Base-by-base conservation (phyloP, 2,113 vertebrate genomes). In the Gopherus evgoodei region DNA sequence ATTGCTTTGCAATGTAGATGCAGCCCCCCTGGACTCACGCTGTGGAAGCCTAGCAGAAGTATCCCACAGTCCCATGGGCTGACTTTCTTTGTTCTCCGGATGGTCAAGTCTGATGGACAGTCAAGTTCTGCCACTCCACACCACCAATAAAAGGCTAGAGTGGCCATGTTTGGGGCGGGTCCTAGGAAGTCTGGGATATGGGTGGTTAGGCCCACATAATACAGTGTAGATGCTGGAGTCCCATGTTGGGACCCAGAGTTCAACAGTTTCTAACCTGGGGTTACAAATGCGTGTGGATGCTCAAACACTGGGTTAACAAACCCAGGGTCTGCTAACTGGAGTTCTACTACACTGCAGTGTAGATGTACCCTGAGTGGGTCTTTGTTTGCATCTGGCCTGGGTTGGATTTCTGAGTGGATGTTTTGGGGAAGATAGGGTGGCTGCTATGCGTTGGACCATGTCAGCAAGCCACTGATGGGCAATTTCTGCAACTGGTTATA, bases 281-380 rank as follows among this genome's bases (percentile, higher is more conserved):
- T 69, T n/a, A 19, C 8, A 69, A 21, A n/a, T 21, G 62, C 2
- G 17, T 69, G 62, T 17, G n/a, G 31, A 35, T 4, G 8, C 62
- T 19, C 31, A 35, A 69, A 17, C 59, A 13, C 29, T 31, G 16
- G 6, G 29, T 62, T 62, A 35, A 31, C 59, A 62, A 62, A 62
- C 13, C 59, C 13, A 62, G 29, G 27, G 12, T 31, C 13, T 62
- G 59, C 59, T 62, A 29, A 62, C 59, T 62, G 12, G 29, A 62
- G 29, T 62, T 62, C 59, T 62, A 3, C 59, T 31, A 31, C 27
- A 16, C 13, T 8, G 59, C 59, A 16, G 14, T 93, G 80, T 72
- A 89, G 81, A 95, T 95, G 82, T 93, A 94, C 93, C 89, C 78
- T 38, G 69, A 96, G 94, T 93, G 90, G 56, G 53, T 47, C 82